Base-by-base conservation (phyloP, 2,797 vertebrate species). In the Xyrichtys novacula region DNA sequence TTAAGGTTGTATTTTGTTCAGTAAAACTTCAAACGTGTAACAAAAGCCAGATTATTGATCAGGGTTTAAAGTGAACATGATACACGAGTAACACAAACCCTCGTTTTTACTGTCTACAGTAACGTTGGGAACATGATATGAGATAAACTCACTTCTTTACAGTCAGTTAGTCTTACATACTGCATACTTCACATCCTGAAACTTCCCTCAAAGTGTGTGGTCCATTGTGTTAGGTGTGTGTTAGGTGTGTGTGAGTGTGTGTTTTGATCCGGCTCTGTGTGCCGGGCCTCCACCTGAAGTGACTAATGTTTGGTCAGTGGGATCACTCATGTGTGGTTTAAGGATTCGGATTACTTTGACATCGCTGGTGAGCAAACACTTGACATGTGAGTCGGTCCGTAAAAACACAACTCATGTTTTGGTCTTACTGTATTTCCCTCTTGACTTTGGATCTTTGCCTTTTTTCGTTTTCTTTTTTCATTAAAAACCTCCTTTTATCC, bases 241-340 rank as follows among this genome's bases (percentile, higher is more conserved):
- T 69, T 57, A 40, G 61, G 65, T 66, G 38, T 49, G 60, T 61
- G 68, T 72, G 55, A 56, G 57, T 62, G 53, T 59, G 65, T 76
- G 53, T 67, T 63, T 32, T 50, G 46, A 69, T 47, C 40, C 55
- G 28, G 48, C 65, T 22, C 61, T 48, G 71, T 76, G 74, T 68
- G 74, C 60, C 78, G 44, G 34, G 70, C 48, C 65, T 81, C 50
- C 61, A 68, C 76, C 71, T 81, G 52, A 57, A 72, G 63, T 66
- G 48, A 71, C 67, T 75, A 48, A 83, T 88, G 89, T 89, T 85
- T 91, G 89, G 86, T 91, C 87, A 78, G 65, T 77, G 86, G 85
- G 87, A 87, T 89, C 65, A 66, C 54, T 54, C 63, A 60, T 49
- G 71, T 66, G 62, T 80, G 73, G 47, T 52, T 80, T 31, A 65